Percentiles rank a stretch among this genome's conserved stretches.
Evolutionary conservation across 2,888 invertebrate species (phyloP).

Genomic region (Cephus pygmeus): DNA sequence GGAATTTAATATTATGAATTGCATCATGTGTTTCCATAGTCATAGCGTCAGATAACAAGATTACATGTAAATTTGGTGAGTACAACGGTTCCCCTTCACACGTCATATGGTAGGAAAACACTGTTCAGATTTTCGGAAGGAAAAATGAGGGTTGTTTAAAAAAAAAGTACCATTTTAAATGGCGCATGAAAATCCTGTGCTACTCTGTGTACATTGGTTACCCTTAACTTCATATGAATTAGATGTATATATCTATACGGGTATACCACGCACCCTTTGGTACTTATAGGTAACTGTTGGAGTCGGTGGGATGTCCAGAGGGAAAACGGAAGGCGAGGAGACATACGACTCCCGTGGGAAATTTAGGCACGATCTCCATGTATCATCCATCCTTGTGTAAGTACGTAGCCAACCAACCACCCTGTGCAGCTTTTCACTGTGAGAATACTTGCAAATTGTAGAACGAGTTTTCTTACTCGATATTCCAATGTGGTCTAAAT

Average conservation of each 20-base stretch:
- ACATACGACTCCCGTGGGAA: constrained; percentile 55
- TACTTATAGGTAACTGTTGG: not conserved
- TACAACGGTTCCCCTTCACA: not conserved
- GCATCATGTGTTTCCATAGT: not conserved
- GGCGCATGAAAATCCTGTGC: not conserved
- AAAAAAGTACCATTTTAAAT: not conserved
- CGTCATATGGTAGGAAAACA: not conserved
- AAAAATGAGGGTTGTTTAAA: not conserved
- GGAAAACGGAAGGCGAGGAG: constrained; percentile 32
- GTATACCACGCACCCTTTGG: not conserved
- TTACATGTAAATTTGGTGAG: not conserved
- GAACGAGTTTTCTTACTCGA: not conserved
- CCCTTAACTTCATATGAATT: not conserved
- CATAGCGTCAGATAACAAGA: not conserved
- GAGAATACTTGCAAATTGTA: not conserved
- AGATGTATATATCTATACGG: not conserved
- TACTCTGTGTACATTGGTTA: not conserved
- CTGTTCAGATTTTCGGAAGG: not conserved
- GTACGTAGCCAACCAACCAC: constrained; percentile 32
- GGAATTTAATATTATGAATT: no score
- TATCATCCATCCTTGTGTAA: constrained; percentile 53
- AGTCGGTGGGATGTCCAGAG: constrained; percentile 10
- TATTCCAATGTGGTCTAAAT: not conserved
- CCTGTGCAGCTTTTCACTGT: not conserved
- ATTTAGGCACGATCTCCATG: constrained; percentile 59